A percentile compares a stretch with the other conserved stretches of the same genome.
phyloP scores from a whole-genome alignment of 2,888 invertebrate species.

The Cosmia pyralina region DNA sequence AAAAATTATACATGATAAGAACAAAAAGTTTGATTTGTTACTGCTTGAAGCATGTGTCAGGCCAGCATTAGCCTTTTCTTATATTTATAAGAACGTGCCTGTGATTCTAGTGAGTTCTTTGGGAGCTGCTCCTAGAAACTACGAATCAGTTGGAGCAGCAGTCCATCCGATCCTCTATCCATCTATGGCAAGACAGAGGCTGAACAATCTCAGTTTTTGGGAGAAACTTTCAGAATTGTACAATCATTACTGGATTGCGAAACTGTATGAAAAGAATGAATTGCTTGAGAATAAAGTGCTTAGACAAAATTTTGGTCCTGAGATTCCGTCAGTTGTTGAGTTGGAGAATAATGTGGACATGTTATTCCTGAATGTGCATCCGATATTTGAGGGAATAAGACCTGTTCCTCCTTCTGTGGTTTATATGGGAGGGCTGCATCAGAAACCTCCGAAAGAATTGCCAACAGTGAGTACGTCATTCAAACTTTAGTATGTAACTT shows the following conservation, averaged over 20 bases:
- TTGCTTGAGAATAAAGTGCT: slow-evolving; percentile 51
- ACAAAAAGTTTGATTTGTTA: slow-evolving; percentile 64
- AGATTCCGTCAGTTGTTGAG: slow-evolving; percentile 61
- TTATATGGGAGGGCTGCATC: slow-evolving; percentile 71
- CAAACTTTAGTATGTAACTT: background rate
- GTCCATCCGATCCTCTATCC: slow-evolving; percentile 71
- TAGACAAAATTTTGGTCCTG: slow-evolving; percentile 58
- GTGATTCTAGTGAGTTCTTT: slow-evolving; percentile 74
- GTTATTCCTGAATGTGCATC: slow-evolving; percentile 69
- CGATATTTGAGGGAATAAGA: slow-evolving; percentile 69
- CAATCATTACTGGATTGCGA: slow-evolving; percentile 37
- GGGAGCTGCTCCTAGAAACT: slow-evolving; percentile 57
- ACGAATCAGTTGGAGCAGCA: slow-evolving; percentile 66
- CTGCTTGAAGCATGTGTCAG: slow-evolving; percentile 64
- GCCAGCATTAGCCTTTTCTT: slow-evolving; percentile 54
- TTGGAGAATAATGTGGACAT: slow-evolving; percentile 69
- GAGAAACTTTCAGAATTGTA: slow-evolving; percentile 69
- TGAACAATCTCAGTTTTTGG: slow-evolving; percentile 67
- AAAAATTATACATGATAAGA: slow-evolving; percentile 62
- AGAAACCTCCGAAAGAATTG: slow-evolving; percentile 62
- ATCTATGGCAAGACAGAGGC: slow-evolving; percentile 45
- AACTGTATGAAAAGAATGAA: slow-evolving; percentile 17
- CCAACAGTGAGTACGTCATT: slow-evolving; percentile 63
- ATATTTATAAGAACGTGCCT: slow-evolving; percentile 63
- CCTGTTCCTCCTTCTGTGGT: slow-evolving; percentile 71